Evolutionary conservation across 2,113 vertebrate genomes (phyloP), one percentile per base, ranked within the genome.

Genomic region (Pavo muticus): DNA sequence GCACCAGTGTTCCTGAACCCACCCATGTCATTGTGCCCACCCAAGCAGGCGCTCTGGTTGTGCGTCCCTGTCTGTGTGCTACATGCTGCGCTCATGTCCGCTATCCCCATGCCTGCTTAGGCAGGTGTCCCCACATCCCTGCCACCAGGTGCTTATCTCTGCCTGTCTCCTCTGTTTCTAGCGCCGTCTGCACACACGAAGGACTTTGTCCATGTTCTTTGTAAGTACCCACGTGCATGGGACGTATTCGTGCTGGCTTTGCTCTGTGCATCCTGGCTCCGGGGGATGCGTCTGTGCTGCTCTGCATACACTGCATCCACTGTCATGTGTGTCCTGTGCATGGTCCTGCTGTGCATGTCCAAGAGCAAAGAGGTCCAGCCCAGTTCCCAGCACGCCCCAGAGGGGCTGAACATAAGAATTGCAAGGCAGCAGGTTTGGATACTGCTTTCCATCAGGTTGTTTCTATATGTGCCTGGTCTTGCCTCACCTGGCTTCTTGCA

Each of bases 121-220:
- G 73, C 47, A 40, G 82, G 42, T 15, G 10, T 23, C 17, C 56
- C 59, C 39, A 39, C 70, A 14, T 13, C 70, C 6, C 1, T 59
- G 32, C 57, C 27, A 30, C 83, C 37, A 18, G 5, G 8, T 93
- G 93, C 95, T 97, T 96, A 97, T 94, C 68, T 97, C 75, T 97
- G 94, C 96, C 74, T 30, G 16, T 93, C 63, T 92, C 87, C 74
- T 91, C 82, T 97, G 92, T 97, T 97, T 96, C 69, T 96, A 99
- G 99, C 98, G 98, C 64, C 99, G 99, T 85, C 98, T 99, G 73
- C 99, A 99, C 82, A 98, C 98, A 37, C 98, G 99, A 95, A 98
- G 99, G 97, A 99, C 99, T 15, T 98, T 99, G 72, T 99, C 99
- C 96, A 99, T 99, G 99, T 99, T 99, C 97, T 99, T 99, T 98